A percentile compares a stretch with the other conserved stretches of the same genome.
Conservation (phyloP, 92 coral and sea anemone species). For the Porites cylindrica region DNA sequence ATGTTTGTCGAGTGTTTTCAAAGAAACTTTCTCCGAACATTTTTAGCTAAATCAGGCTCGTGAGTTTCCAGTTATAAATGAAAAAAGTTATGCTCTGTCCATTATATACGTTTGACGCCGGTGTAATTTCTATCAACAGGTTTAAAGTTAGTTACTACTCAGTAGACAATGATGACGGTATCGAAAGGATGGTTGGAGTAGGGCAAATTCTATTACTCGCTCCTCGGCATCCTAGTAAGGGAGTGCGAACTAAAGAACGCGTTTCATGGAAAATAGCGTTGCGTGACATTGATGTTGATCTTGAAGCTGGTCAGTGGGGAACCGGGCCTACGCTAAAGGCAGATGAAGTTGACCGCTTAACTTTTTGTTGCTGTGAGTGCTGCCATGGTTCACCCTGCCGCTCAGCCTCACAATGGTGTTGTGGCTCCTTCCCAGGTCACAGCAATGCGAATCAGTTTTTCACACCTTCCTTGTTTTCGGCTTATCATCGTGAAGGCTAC, state of each 20-base stretch:
- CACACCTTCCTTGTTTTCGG: slow-evolving; percentile 45
- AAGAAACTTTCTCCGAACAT: too few relatives aligned
- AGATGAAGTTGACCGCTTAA: slow-evolving; percentile 63
- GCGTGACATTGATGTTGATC: slow-evolving; percentile 48
- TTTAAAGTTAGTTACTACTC: slow-evolving; percentile 51
- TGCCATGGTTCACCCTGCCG: slow-evolving; percentile 45
- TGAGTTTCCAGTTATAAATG: too few relatives aligned
- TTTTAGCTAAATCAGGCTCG: too few relatives aligned
- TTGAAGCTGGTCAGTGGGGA: slow-evolving; percentile 63
- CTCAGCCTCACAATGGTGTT: not conserved
- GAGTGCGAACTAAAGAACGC: slow-evolving; percentile 1
- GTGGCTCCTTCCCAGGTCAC: slow-evolving; percentile 11
- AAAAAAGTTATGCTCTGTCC: too few relatives aligned
- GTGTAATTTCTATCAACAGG: slow-evolving; percentile 8
- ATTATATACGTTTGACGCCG: not conserved
- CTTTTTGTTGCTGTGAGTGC: slow-evolving; percentile 68
- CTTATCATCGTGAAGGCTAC: slow-evolving; percentile 64
- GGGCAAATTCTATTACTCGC: slow-evolving; percentile 48
- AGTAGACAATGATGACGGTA: not conserved
- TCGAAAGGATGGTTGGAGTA: slow-evolving; percentile 29
- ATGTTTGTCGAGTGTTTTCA: too few relatives aligned
- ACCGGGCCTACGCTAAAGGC: slow-evolving; percentile 64
- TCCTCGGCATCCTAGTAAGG: slow-evolving; percentile 54
- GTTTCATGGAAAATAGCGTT: slow-evolving; percentile 55
- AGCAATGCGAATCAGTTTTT: slow-evolving; percentile 36